Evolutionary conservation across 37 sponge, comb jelly and placozoan species (phyloP).

Genomic region (Mnemiopsis leidyi): DNA sequence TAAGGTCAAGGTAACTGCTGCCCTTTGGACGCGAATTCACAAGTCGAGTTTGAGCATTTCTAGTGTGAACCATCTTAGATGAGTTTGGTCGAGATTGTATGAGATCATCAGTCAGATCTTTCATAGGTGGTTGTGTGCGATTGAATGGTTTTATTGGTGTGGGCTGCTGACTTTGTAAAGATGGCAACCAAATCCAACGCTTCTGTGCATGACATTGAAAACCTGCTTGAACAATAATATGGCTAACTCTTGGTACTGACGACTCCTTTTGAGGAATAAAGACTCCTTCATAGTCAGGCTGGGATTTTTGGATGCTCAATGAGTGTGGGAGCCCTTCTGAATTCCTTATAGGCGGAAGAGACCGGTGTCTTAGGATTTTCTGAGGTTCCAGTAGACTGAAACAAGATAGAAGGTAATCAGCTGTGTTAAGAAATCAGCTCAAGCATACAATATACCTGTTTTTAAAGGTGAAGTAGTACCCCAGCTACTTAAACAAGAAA

Average conservation of each 20-base stretch:
- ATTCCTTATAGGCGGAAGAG: conserved; percentile 25
- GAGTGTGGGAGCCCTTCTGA: neutral
- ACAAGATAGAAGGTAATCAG: neutral
- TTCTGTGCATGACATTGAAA: conserved; percentile 63
- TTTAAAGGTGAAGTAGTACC: no score
- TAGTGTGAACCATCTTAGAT: neutral
- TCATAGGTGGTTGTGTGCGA: neutral
- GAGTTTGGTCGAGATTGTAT: conserved; percentile 31
- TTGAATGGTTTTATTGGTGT: neutral
- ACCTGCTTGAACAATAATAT: conserved; percentile 61
- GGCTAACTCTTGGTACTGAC: conserved; percentile 44
- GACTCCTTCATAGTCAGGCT: neutral
- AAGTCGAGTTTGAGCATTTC: neutral
- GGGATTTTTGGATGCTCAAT: neutral
- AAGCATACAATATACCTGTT: no score
- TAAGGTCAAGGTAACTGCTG: conserved; percentile 15
- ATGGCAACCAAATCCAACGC: conserved; percentile 62
- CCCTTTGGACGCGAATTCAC: neutral
- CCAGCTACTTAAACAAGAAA: no score
- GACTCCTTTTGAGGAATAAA: neutral
- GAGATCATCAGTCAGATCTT: conserved; percentile 43
- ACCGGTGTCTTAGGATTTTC: neutral
- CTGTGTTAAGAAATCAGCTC: no score
- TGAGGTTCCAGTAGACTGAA: conserved; percentile 36
- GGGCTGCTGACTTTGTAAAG: neutral